phyloP scores from a whole-genome alignment of 2,888 invertebrate genomes.

The Caenorhabditis zanzibari region DNA sequence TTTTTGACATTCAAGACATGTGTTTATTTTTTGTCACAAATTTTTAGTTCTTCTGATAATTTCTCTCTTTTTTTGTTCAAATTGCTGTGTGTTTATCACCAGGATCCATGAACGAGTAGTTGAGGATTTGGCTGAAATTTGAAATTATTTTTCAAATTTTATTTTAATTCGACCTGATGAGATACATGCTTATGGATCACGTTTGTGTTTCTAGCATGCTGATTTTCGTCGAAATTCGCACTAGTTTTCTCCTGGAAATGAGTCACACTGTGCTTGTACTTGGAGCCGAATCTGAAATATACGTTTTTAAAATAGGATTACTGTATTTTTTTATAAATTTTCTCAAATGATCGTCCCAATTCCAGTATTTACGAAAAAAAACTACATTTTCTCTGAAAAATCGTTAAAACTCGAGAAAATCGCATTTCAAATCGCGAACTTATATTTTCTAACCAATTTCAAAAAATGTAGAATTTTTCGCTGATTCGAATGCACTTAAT shows the following conservation, averaged over 20 bases:
- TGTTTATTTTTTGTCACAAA: not conserved
- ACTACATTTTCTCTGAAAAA: no score
- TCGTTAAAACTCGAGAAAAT: no score
- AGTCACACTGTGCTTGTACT: slow-evolving; percentile 39
- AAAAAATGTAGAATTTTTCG: no score
- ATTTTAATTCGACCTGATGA: slow-evolving; percentile 9
- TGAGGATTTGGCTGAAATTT: slow-evolving; percentile 45
- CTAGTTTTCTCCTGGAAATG: slow-evolving; percentile 14
- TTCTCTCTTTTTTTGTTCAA: not conserved
- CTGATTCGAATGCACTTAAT: no score
- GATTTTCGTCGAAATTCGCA: not conserved
- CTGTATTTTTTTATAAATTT: no score
- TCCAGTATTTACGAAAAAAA: no score
- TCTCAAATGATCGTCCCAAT: no score
- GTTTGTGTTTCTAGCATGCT: not conserved
- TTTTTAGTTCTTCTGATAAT: not conserved
- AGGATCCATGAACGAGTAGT: slow-evolving; percentile 8
- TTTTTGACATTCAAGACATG: no score
- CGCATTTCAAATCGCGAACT: no score
- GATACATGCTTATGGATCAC: slow-evolving; percentile 1
- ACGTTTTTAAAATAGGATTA: no score
- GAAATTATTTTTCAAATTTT: not conserved
- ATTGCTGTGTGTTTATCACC: not conserved
- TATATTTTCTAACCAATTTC: no score
- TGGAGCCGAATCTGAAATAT: not conserved